Conservation (phyloP, 2,888 invertebrate species). For the Parapristionchus giblindavisi region DNA sequence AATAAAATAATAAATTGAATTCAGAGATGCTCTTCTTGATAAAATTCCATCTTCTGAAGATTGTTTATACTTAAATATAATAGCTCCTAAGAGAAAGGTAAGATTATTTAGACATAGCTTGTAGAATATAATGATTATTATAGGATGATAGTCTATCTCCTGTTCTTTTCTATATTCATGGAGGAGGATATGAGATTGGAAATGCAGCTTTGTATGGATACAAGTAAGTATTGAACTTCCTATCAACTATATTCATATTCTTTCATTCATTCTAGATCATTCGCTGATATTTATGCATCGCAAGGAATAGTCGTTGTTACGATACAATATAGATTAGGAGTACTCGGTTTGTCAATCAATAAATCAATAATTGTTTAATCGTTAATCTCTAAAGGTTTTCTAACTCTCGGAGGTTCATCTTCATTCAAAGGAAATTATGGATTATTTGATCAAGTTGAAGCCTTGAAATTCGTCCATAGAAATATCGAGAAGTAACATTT, state of each 20-base stretch:
- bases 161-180: constrained; percentile 93
- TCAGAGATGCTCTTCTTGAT: neutral
- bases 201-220: constrained; percentile 58
- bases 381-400: neutral
- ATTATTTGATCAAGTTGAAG: constrained; percentile 60
- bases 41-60: constrained; percentile 53
- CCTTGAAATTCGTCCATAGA: constrained; percentile 52
- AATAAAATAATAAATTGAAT: too few relatives aligned
- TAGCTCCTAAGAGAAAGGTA: constrained; percentile 49
- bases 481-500: constrained; percentile 43
- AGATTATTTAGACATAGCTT: neutral
- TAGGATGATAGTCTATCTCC: constrained; percentile 75
- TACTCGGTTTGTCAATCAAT: constrained; percentile 77
- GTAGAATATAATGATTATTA: neutral
- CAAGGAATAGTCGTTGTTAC: constrained; percentile 91
- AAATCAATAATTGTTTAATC: neutral
- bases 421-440: constrained; percentile 57
- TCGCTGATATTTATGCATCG: constrained; percentile 59
- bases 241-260: neutral
- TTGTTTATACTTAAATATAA: constrained; percentile 63
- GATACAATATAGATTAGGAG: constrained; percentile 89
- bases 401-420: constrained; percentile 14
- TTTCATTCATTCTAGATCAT: neutral
- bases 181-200: constrained; percentile 88
- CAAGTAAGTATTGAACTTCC: constrained; percentile 37